Evolutionary conservation across 2,797 vertebrate genomes (phyloP).

Genomic region (Artibeus jamaicensis): DNA sequence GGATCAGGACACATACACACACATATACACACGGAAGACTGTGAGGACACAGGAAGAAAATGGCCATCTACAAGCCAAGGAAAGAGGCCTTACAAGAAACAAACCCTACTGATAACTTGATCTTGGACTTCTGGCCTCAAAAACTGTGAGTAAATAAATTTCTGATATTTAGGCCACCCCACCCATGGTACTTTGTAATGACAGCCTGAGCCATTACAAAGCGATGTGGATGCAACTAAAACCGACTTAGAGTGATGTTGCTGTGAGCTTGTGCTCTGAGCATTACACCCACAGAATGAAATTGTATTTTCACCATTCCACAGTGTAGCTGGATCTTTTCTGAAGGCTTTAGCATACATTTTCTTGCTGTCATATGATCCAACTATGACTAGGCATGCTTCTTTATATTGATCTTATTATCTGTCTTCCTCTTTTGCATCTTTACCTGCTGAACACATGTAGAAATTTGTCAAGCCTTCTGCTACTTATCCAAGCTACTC

Average conservation of each 20-base stretch:
- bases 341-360: background rate
- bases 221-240: background rate
- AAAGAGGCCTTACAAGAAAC: background rate
- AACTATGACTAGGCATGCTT: background rate
- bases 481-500: conserved; percentile 43
- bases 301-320: background rate
- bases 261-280: background rate
- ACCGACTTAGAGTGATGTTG: background rate
- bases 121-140: background rate
- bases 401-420: conserved; percentile 19
- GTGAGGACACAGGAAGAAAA: background rate
- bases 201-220: background rate
- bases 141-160: background rate
- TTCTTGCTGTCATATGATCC: background rate
- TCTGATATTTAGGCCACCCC: background rate
- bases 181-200: background rate
- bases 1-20: background rate
- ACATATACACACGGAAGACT: background rate
- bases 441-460: conserved; percentile 47
- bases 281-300: background rate
- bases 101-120: background rate
- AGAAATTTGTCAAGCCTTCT: conserved; percentile 56
- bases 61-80: background rate
- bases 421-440: conserved; percentile 24
- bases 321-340: background rate